These are phyloP conservation scores for Ariolimax columbianus DNA, from an alignment of 2,888 invertebrate species.

Conservation along the genomic window DNA sequence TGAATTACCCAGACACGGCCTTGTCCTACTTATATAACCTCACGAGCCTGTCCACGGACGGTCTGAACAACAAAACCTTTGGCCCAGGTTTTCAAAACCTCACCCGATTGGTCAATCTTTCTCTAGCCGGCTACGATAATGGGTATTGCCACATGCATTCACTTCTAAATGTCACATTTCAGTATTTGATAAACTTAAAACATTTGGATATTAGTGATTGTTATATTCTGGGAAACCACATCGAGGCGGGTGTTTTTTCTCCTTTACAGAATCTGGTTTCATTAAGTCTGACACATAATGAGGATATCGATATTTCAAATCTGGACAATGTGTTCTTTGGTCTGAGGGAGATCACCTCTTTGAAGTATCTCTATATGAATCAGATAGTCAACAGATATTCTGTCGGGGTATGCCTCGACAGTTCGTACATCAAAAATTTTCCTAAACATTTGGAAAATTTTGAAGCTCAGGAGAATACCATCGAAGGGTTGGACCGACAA, in stretches of 20 bases:
- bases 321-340: constrained; percentile 44
- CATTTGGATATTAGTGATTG: constrained; percentile 44
- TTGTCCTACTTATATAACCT: constrained; percentile 29
- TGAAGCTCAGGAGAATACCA: constrained; percentile 37
- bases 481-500: constrained; percentile 19
- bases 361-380: constrained; percentile 36
- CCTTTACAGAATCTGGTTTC: constrained; percentile 28
- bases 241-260: constrained; percentile 25
- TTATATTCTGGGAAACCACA: neutral
- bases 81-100: constrained; percentile 41
- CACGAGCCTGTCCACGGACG: constrained; percentile 37
- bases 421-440: constrained; percentile 22
- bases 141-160: constrained; percentile 40
- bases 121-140: neutral
- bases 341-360: constrained; percentile 10
- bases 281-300: constrained; percentile 46
- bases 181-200: constrained; percentile 11
- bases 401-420: constrained; percentile 31
- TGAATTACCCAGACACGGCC: constrained; percentile 47
- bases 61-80: constrained; percentile 26
- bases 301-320: constrained; percentile 42
- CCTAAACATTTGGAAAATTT: constrained; percentile 37
- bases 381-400: constrained; percentile 44
- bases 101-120: constrained; percentile 26
- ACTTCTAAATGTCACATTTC: constrained; percentile 35